Conservation (phyloP, 2,888 invertebrate genomes). For the Cartodere bifasciata region DNA sequence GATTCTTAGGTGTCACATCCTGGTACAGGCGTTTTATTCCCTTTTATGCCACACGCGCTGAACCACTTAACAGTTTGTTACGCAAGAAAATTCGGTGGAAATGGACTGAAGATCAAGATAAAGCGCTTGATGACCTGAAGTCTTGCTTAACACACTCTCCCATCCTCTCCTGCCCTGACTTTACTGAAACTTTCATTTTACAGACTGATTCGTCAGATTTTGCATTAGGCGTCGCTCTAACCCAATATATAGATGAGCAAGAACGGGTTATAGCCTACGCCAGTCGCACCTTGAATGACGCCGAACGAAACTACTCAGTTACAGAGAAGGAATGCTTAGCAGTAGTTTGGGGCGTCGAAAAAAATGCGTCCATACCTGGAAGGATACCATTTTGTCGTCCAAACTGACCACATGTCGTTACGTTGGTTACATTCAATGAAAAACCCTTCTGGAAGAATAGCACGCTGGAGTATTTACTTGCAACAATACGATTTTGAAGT, state of each 20-base stretch:
- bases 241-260: slow-evolving; percentile 5
- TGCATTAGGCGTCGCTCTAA: slow-evolving; percentile 6
- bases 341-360: slow-evolving; percentile 10
- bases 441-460: slow-evolving; percentile 12
- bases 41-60: slow-evolving; percentile 13
- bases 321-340: slow-evolving; percentile 12
- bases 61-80: slow-evolving; percentile 15
- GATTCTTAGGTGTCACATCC: slow-evolving; percentile 15
- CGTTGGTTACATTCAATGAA: slow-evolving; percentile 8
- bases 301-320: slow-evolving; percentile 8
- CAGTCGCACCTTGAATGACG: not conserved
- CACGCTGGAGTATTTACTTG: slow-evolving; percentile 12
- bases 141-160: slow-evolving; percentile 11
- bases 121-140: slow-evolving; percentile 13
- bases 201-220: slow-evolving; percentile 7
- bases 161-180: slow-evolving; percentile 13
- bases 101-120: slow-evolving; percentile 13
- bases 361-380: slow-evolving; percentile 11
- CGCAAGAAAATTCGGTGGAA: slow-evolving; percentile 12
- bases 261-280: slow-evolving; percentile 3
- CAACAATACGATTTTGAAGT: slow-evolving; percentile 13
- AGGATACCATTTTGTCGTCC: slow-evolving; percentile 13
- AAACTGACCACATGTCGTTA: slow-evolving; percentile 12
- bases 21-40: slow-evolving; percentile 15
- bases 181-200: slow-evolving; percentile 9